phyloP scores from a whole-genome alignment of 2,113 vertebrate genomes.

The Oreochromis aureus region DNA sequence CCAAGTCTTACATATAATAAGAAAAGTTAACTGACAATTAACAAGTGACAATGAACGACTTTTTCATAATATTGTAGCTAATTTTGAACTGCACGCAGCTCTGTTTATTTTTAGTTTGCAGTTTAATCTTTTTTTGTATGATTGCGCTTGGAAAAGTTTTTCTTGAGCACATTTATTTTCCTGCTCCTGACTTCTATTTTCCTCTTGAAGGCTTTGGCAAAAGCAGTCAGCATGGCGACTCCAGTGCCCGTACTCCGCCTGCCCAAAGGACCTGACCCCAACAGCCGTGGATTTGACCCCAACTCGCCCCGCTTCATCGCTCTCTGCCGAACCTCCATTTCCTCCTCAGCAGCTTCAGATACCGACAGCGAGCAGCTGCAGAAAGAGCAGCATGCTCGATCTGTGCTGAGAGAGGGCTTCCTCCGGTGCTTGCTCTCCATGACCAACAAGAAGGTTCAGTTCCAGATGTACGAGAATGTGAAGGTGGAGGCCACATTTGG shows the following conservation, averaged over 20 bases:
- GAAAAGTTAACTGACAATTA: not conserved
- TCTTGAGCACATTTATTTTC: not conserved
- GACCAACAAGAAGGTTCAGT: constrained; percentile 70
- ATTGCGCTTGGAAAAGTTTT: not conserved
- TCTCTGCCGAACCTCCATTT: constrained; percentile 63
- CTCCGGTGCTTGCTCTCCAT: constrained; percentile 80
- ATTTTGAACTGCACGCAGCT: not conserved
- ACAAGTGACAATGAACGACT: not conserved
- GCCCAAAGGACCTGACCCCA: constrained; percentile 69
- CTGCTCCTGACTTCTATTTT: not conserved
- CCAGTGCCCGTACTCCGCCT: constrained; percentile 67
- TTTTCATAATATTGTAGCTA: fast-evolving
- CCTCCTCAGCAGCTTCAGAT: not conserved
- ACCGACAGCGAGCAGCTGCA: not conserved
- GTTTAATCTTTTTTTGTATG: not conserved
- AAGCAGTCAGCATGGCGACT: constrained; percentile 36
- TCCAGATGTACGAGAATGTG: constrained; percentile 78
- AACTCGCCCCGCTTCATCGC: constrained; percentile 59
- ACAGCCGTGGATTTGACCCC: constrained; percentile 80
- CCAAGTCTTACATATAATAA: not conserved
- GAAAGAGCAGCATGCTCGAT: constrained; percentile 71
- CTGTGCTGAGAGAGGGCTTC: constrained; percentile 77
- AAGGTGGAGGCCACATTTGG: constrained; percentile 77
- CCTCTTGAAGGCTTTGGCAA: not conserved
- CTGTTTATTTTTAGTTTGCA: not conserved